Base-by-base conservation (phyloP, 2,888 invertebrate species). In the Chelonus formosanus region DNA sequence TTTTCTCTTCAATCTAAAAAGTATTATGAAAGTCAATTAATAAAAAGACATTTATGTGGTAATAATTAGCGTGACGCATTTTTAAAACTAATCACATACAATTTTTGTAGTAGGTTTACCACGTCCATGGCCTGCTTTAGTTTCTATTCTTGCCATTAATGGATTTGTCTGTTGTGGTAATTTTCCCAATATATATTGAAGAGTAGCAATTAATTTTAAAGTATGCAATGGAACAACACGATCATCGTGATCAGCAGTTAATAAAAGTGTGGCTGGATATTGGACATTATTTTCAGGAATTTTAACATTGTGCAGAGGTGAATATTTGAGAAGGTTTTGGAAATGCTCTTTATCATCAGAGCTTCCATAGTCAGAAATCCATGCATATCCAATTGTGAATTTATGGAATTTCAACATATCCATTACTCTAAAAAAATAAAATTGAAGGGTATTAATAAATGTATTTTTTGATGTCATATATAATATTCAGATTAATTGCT, bases 201-300 rank as follows among this genome's bases (percentile, higher is more conserved):
- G 86, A 76, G 93, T 90, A 2, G 98, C 97, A 67, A 95, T 92
- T 85, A 93, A 95, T 86, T 99, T 99, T 55, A 98, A 89, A 68
- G 97, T 97, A 87, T 99, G 99, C 73, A 97, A 88, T 58, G 98
- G 98, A 72, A 98, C 98, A 71, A 99, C 98, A 74, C 98, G 91
- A 86, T 98, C 98, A 86, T 98, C 98, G 85, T 98, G 98, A 87
- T 98, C 98, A 31, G 96, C 98, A n/a, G 98, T 98, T 74, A 96
- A 86, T 68, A 98, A 88, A 71, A 99, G 86, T 31, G 92, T 92
- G 20, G 97, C 91, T 4, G 98, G 98, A 88, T 97, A 98, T 85
- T 96, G 91, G 6, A 83, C 82, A 79, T 86, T 85, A 76, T 88
- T 85, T 62, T 84, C 78, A 0, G 95, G 94, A 68, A 86, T 86